Conservation (phyloP, 2,888 invertebrate genomes). For the Orthosia gracilis region DNA sequence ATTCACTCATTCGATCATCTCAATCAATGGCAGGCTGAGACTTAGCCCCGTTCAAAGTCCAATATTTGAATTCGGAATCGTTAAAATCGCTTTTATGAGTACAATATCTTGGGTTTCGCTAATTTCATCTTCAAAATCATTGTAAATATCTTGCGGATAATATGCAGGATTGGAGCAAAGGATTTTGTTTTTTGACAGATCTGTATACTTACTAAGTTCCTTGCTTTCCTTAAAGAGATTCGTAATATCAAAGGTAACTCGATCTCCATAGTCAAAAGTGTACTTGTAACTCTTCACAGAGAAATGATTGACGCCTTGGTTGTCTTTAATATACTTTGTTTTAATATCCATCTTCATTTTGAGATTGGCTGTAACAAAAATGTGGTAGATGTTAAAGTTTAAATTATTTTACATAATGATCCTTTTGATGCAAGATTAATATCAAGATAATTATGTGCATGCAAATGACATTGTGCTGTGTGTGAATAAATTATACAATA, state of each 20-base stretch:
- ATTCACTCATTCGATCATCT: not conserved
- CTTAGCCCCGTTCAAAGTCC: too few relatives aligned
- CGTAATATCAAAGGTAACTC: constrained; percentile 81
- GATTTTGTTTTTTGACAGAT: not conserved
- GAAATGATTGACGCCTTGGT: constrained; percentile 79
- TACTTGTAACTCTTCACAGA: constrained; percentile 84
- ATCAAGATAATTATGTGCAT: not conserved
- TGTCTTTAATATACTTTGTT: constrained; percentile 82
- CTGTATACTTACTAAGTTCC: constrained; percentile 83
- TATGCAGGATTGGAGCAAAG: too few relatives aligned
- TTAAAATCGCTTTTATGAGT: too few relatives aligned
- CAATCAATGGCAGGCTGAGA: not conserved
- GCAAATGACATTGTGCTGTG: not conserved
- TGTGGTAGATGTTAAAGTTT: constrained; percentile 1
- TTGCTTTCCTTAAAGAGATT: constrained; percentile 87
- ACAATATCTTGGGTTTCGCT: not conserved
- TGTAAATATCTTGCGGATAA: too few relatives aligned
- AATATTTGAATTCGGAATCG: not conserved
- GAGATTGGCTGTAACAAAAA: constrained; percentile 80
- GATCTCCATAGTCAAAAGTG: constrained; percentile 85
- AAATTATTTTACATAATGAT: not conserved
- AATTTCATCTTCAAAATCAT: too few relatives aligned
- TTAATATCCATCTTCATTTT: constrained; percentile 83
- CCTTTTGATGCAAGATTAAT: not conserved
- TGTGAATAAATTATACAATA: not conserved